Percentiles rank a stretch among this genome's conserved stretches.
phyloP scores from a whole-genome alignment of 2,888 invertebrate species.

The Erebia ligea region DNA sequence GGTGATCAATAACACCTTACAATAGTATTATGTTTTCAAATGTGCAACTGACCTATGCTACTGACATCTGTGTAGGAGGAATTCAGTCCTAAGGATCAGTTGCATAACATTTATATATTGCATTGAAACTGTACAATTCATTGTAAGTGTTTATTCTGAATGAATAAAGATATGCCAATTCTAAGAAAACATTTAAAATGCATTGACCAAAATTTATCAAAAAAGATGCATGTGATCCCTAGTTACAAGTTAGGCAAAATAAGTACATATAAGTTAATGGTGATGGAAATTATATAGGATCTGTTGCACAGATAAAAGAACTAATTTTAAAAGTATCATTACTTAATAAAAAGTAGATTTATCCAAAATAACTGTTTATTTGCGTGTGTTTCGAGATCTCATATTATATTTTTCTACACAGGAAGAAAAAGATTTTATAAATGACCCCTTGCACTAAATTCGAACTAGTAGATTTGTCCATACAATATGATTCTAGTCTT shows the following conservation, averaged over 20 bases:
- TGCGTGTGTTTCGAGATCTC: too few species aligned
- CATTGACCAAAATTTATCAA: background rate
- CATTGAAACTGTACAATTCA: background rate
- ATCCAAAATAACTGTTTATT: too few species aligned
- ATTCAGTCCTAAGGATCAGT: conserved; percentile 32
- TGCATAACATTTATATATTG: conserved; percentile 33
- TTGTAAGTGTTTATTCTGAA: background rate
- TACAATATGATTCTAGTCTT: too few species aligned
- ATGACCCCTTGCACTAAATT: too few species aligned
- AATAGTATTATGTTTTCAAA: too few species aligned
- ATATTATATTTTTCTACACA: too few species aligned
- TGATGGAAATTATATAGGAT: conserved; percentile 11
- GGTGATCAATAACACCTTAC: too few species aligned
- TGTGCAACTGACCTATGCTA: background rate
- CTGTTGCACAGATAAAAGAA: conserved; percentile 15
- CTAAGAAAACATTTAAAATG: background rate
- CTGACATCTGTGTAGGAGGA: background rate
- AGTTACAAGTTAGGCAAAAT: background rate
- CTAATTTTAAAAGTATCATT: background rate
- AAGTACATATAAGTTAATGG: background rate
- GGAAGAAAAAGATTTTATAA: too few species aligned
- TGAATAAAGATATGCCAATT: background rate
- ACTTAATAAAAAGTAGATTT: background rate
- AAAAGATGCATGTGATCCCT: conserved; percentile 35
- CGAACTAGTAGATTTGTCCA: too few species aligned